phyloP scores from a whole-genome alignment of 2,797 vertebrate species.

The Morelia viridis region DNA sequence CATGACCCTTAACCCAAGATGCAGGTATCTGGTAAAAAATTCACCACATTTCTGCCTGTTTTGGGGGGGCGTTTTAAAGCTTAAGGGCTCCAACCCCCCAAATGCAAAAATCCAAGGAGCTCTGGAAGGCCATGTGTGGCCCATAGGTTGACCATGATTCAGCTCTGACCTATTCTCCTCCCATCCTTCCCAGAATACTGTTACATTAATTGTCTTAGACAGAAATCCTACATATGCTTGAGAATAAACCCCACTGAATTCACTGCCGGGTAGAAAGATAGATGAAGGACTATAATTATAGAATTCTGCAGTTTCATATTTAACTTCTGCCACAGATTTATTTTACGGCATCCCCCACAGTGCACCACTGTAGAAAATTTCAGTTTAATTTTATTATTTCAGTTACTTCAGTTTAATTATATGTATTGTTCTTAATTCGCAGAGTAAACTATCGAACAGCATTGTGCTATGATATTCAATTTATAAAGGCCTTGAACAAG shows the following conservation, averaged over 20 bases:
- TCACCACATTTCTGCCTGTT: background rate
- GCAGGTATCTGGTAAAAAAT: background rate
- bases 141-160: background rate
- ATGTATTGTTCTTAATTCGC: background rate
- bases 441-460: background rate
- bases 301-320: background rate
- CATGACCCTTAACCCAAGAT: background rate
- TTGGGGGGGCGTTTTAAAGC: background rate
- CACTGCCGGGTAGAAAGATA: no score
- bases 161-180: background rate
- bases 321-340: background rate
- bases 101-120: background rate
- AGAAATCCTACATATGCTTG: background rate
- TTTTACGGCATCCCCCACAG: background rate
- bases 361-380: background rate
- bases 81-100: background rate
- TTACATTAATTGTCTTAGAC: background rate
- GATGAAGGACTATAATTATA: background rate
- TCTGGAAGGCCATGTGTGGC: background rate
- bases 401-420: background rate
- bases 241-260: background rate
- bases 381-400: background rate
- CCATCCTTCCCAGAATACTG: background rate
- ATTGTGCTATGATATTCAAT: no score
- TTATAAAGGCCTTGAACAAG: background rate